A percentile compares a stretch with the other conserved stretches of the same genome.
Conservation (phyloP, 2,888 invertebrate species). For the Chrysolina haemoptera region DNA sequence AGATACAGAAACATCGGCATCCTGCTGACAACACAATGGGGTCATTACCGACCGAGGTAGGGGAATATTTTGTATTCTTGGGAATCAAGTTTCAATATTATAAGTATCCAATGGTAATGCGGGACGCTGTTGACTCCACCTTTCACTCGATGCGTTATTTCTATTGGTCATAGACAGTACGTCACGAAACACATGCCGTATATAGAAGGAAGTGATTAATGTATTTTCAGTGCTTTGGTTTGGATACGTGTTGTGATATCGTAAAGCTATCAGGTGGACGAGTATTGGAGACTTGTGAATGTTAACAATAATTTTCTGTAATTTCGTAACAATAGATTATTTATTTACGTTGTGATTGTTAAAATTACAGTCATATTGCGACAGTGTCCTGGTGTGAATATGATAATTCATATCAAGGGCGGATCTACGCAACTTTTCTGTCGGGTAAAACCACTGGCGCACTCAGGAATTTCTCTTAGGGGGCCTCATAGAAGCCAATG, state of each 20-base stretch:
- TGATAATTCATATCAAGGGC: no score
- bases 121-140: slow-evolving; percentile 58
- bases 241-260: neutral
- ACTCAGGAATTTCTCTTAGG: no score
- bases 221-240: slow-evolving; percentile 24
- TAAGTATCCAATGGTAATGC: slow-evolving; percentile 56
- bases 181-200: slow-evolving; percentile 57
- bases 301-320: no score
- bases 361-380: no score
- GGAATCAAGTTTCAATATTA: slow-evolving; percentile 53
- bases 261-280: no score
- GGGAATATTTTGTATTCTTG: slow-evolving; percentile 52
- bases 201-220: slow-evolving; percentile 58
- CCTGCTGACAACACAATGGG: slow-evolving; percentile 32
- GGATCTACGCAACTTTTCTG: no score
- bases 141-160: slow-evolving; percentile 59
- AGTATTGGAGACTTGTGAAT: no score
- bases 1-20: neutral
- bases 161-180: slow-evolving; percentile 58
- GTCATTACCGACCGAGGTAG: slow-evolving; percentile 36
- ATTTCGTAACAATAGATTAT: no score
- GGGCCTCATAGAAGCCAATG: no score
- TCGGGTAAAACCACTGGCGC: no score
- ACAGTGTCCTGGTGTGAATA: no score
- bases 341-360: no score